Evolutionary conservation across 2,888 invertebrate genomes (phyloP).

Genomic region (Hipparchia semele): DNA sequence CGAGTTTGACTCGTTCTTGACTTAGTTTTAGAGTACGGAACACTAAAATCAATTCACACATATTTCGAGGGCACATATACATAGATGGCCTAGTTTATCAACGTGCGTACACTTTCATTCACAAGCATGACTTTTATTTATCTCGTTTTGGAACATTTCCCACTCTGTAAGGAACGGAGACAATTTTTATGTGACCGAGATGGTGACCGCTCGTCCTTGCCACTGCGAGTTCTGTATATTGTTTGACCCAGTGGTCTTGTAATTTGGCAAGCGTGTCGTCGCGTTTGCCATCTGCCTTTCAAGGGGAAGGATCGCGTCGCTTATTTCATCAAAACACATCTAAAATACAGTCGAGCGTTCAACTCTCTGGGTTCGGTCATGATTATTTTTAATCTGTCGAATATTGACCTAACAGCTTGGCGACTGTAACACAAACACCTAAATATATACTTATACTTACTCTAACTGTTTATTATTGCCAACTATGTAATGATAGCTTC

Average conservation of each 20-base stretch:
- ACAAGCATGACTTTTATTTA: no score
- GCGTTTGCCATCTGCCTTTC: neutral
- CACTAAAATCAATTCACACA: no score
- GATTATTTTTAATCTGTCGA: constrained; percentile 46
- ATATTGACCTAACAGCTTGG: constrained; percentile 33
- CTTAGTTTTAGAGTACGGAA: neutral
- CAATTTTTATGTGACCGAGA: no score
- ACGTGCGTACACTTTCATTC: no score
- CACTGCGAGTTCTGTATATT: no score
- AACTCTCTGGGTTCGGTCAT: constrained; percentile 41
- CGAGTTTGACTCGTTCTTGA: neutral
- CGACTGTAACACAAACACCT: constrained; percentile 7
- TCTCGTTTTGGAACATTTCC: no score
- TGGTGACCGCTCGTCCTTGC: no score
- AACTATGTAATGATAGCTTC: no score
- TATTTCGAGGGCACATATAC: no score
- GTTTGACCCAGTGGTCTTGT: constrained; percentile 6
- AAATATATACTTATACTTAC: neutral
- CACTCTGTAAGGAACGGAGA: no score
- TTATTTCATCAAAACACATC: constrained; percentile 27
- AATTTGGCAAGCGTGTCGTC: neutral
- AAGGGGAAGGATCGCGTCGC: neutral
- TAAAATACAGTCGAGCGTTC: constrained; percentile 42
- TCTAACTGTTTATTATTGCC: no score
- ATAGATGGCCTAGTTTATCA: no score